Percentiles rank a stretch among this genome's conserved stretches.
These are phyloP conservation scores for Tigriopus californicus DNA, from an alignment of 2,888 invertebrate species.

Conservation along the genomic window DNA sequence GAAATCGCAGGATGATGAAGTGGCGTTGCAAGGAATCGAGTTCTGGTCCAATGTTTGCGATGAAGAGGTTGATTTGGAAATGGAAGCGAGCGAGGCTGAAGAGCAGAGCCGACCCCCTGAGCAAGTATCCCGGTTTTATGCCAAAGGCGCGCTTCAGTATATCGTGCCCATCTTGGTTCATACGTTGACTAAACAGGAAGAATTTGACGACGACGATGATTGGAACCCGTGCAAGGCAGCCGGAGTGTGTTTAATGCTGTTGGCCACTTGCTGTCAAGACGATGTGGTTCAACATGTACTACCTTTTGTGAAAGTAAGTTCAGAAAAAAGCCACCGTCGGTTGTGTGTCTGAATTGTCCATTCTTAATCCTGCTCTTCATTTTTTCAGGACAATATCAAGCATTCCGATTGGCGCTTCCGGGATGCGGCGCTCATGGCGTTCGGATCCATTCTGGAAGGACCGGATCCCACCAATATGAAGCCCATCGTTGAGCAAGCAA, in stretches of 20 bases:
- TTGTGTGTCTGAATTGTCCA: background rate
- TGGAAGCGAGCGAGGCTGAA: conserved; percentile 81
- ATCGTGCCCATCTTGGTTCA: conserved; percentile 83
- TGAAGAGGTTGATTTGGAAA: conserved; percentile 87
- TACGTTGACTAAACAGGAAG: conserved; percentile 81
- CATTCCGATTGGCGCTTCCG: conserved; percentile 32
- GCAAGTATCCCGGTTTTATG: conserved; percentile 82
- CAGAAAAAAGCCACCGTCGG: conserved; percentile 22
- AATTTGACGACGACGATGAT: conserved; percentile 92
- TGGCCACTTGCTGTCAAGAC: conserved; percentile 93
- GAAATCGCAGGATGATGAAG: conserved; percentile 88
- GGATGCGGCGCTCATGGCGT: conserved; percentile 97
- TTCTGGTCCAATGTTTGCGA: conserved; percentile 99
- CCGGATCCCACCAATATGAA: conserved; percentile 68
- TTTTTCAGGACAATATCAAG: conserved; percentile 5
- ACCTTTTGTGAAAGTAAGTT: conserved; percentile 60
- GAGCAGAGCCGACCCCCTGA: conserved; percentile 87
- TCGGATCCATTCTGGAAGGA: conserved; percentile 79
- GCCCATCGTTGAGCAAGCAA: conserved; percentile 84
- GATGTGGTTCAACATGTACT: conserved; percentile 85
- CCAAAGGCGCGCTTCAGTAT: conserved; percentile 89
- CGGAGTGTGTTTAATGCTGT: conserved; percentile 91
- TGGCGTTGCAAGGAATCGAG: conserved; percentile 94
- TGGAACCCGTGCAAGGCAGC: conserved; percentile 99
- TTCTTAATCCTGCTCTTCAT: too few relatives aligned